A percentile compares a stretch with the other conserved stretches of the same genome.
Evolutionary conservation across 2,797 vertebrate genomes (phyloP).

Genomic region (Anisognathus igniventris): DNA sequence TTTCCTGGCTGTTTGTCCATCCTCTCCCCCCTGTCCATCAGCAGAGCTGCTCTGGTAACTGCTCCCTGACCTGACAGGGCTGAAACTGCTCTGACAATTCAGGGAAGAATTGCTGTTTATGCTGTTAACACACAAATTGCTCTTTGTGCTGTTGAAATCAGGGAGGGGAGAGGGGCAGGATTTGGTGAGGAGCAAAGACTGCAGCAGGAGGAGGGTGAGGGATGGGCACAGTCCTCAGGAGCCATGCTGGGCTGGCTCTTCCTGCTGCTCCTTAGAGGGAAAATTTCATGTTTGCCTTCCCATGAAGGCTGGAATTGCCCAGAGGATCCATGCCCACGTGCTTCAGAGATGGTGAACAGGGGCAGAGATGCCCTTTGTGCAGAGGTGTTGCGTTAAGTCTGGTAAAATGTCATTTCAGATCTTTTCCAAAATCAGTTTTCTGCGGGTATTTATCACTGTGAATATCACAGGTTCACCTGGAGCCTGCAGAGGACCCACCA

Average conservation of each 20-base stretch:
- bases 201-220: background rate
- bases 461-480: background rate
- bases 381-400: background rate
- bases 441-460: background rate
- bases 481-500: conserved; percentile 31
- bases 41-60: background rate
- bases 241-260: no score
- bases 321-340: accelerated
- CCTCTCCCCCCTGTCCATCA: background rate
- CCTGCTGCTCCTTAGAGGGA: background rate
- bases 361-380: background rate
- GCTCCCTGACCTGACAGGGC: background rate
- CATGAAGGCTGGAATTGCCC: background rate
- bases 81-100: background rate
- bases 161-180: background rate
- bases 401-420: background rate
- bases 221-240: background rate
- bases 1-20: background rate
- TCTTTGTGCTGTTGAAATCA: background rate
- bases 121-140: background rate
- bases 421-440: background rate
- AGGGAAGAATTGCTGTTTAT: background rate
- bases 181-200: background rate
- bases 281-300: background rate
- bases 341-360: background rate